Evolutionary conservation across 1,140 invertebrate species (phyloP), one percentile per base, ranked within the genome.

Genomic region (Bombus turneri): DNA sequence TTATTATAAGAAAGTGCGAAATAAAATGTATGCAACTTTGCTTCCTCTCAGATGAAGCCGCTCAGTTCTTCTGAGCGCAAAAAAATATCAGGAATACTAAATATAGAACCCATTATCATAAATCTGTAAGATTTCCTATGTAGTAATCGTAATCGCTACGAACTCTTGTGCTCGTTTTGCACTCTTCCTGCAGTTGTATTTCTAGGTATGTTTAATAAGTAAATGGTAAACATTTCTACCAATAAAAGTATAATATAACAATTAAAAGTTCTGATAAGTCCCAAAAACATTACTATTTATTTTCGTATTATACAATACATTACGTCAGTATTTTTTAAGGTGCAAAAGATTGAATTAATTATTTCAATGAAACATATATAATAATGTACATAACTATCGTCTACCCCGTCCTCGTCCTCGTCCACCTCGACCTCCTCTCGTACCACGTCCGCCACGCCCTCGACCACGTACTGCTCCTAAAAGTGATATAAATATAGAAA

Each of bases 381-480:
- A 59, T 74, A 80, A 87, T 87, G 84, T 88, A 47, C 73, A 28
- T 41, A 83, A 93, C 92, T 96, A 96, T 95, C 96, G 96, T 59
- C 96, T 95, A 62, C 96, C 96, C 92, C 96, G 93, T 74, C 96
- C 96, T 95, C 96, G 94, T 81, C 97, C 97, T 91, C 97, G 95
- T 57, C 97, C 96, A 87, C 96, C 95, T 85, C 96, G 95, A 87
- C 97, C 96, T 89, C 96, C 96, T 92, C 97, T 94, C 73, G 95
- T 95, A 88, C 96, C 95, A 91, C 97, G 95, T 94, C 96, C 95
- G 91, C 96, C 95, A 88, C 96, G 95, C 57, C 96, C 95, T 88
- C 96, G 93, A 59, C 96, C 95, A 87, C 95, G 92, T 59, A 95
- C 95, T 53, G 95, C 95, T 87, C 95, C 95, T 96, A 88, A 72